phyloP scores from a whole-genome alignment of 2,113 vertebrate genomes.

The Steatornis caripensis region DNA sequence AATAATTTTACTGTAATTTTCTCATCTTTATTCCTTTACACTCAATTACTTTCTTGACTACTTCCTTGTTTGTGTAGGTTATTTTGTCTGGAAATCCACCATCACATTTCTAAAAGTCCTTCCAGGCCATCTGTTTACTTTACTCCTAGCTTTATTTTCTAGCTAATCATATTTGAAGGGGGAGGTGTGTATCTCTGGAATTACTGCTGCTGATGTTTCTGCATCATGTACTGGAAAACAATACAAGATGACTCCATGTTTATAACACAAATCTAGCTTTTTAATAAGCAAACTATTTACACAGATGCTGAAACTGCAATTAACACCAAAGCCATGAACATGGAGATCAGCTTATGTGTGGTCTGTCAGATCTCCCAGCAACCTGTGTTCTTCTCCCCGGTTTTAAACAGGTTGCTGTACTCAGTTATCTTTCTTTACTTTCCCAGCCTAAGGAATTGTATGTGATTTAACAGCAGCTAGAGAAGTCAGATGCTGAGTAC shows the following conservation, averaged over 20 bases:
- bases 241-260: not conserved
- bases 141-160: not conserved
- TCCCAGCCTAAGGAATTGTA: not conserved
- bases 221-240: not conserved
- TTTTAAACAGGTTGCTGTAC: not conserved
- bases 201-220: not conserved
- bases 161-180: not conserved
- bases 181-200: not conserved
- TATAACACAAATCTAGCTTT: not conserved
- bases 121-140: not conserved
- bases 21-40: not conserved
- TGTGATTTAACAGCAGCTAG: not conserved
- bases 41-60: not conserved
- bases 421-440: constrained; percentile 13
- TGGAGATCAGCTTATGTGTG: not conserved
- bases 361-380: not conserved
- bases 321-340: not conserved
- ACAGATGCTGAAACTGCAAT: not conserved
- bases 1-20: not conserved
- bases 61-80: not conserved
- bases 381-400: not conserved
- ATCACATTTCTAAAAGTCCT: not conserved
- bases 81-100: not conserved
- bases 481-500: not conserved
- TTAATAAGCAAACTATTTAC: not conserved